Evolutionary conservation across 2,797 vertebrate species (phyloP).

Genomic region (Alfaro cultratus): DNA sequence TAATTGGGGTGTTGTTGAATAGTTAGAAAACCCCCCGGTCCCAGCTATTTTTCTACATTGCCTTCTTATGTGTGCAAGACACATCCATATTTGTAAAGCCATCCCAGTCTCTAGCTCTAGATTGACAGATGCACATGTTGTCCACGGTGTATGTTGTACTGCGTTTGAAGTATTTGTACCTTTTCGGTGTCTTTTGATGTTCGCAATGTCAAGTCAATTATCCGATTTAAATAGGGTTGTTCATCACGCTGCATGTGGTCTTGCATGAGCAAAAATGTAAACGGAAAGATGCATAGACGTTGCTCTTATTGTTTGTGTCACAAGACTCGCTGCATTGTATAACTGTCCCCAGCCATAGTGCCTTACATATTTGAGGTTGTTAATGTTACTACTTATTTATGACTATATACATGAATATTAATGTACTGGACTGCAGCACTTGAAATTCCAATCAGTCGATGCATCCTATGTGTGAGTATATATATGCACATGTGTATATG

Average conservation of each 20-base stretch:
- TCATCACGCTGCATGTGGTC: constrained; percentile 99
- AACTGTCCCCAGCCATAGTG: constrained; percentile 99
- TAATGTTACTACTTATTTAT: constrained; percentile 99
- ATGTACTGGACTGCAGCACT: constrained; percentile 99
- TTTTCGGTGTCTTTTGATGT: constrained; percentile 90
- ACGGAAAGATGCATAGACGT: constrained; percentile 89
- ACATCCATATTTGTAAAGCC: constrained; percentile 98
- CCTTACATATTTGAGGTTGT: constrained; percentile 99
- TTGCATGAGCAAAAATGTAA: constrained; percentile 95
- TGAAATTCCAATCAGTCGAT: constrained; percentile 94
- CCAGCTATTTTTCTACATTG: constrained; percentile 99
- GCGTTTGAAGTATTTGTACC: constrained; percentile 90
- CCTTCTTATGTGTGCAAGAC: constrained; percentile 99
- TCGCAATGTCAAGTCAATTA: constrained; percentile 94
- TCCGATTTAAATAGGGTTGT: constrained; percentile 86
- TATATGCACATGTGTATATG: constrained; percentile 79
- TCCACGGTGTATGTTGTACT: constrained; percentile 89
- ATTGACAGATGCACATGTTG: constrained; percentile 91
- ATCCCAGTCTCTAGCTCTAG: constrained; percentile 95
- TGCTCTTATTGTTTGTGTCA: constrained; percentile 94
- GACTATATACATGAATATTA: constrained; percentile 87
- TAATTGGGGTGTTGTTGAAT: constrained; percentile 87
- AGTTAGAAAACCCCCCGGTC: constrained; percentile 84
- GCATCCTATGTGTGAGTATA: constrained; percentile 83
- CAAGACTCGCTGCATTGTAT: constrained; percentile 98